These are phyloP conservation scores for Macheiramphus alcinus DNA, from an alignment of 2,113 vertebrate genomes.

Conservation along the genomic window DNA sequence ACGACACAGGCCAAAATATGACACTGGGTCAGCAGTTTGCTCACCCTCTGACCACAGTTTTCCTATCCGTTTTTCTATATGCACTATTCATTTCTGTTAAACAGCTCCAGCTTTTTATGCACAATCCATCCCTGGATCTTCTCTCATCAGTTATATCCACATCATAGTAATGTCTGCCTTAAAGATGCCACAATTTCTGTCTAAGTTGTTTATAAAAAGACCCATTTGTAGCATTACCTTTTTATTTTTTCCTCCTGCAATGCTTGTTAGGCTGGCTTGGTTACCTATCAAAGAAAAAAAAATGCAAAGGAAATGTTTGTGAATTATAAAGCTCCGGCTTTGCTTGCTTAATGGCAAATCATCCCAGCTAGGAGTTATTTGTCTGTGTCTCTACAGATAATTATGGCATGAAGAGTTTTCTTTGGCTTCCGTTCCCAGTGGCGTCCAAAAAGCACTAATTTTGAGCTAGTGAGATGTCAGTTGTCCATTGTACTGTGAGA, in stretches of 20 bases:
- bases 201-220: neutral
- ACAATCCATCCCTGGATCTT: neutral
- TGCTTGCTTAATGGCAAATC: neutral
- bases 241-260: neutral
- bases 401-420: neutral
- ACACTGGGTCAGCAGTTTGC: neutral
- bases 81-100: neutral
- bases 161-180: neutral
- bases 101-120: neutral
- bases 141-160: neutral
- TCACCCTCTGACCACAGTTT: neutral
- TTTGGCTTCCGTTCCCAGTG: neutral
- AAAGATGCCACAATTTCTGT: neutral
- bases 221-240: neutral
- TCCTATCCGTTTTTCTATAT: neutral
- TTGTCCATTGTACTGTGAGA: neutral
- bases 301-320: neutral
- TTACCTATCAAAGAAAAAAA: neutral
- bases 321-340: neutral
- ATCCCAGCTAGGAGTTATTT: neutral
- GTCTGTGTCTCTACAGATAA: neutral
- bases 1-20: neutral
- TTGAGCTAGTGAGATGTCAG: neutral
- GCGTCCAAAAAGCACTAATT: neutral
- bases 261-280: neutral